Base-by-base conservation (phyloP, 2,888 invertebrate genomes). In the Crioceris asparagi region DNA sequence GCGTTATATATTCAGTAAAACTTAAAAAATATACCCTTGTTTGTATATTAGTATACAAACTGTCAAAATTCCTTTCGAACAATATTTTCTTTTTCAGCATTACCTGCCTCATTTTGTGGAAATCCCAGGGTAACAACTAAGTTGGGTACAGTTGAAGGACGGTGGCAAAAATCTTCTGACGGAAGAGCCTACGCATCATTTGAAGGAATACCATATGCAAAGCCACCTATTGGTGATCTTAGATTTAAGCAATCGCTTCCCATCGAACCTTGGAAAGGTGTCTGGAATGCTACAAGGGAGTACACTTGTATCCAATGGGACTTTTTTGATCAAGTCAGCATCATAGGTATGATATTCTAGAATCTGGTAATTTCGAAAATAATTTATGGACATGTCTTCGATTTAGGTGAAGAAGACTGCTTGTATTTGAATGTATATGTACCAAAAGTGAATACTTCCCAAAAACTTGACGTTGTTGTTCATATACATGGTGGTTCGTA, bases 401-500 rank as follows among this genome's bases (percentile, higher is more conserved):
- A n/a, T 30, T 6, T 62, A 64, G 78, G 77, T 11, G 65, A 63
- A 42, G 78, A 79, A 55, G 74, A 78, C 58, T 79, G 78, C 43
- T 59, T 79, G 0, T 75, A 66, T 46, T 47, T 77, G 3, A 77
- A 74, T 54, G 66, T 79, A 0, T 68, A 68, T 49, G 70, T 72
- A 1, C 75, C 78, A 0, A 57, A 60, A 15, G 33, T 35, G 2
- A 25, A 42, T 29, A 36, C 36, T 7, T 14, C 18, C 12, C 39
- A 42, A 27, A 44, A 41, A 6, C 29, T 75, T 26, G 77, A 78
- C 0, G 78, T 78, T 0, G 40, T 78, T 25, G 69, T 75, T 1
- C 71, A 63, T 52, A 70, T 79, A 39, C 78, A 77, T 44, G 77
- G 78, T 7, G 64, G 79, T 1, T 74, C 71, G 12, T 77, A 72